Evolutionary conservation across 2,113 vertebrate genomes (phyloP).

Genomic region (Trochalopteron elliotii): DNA sequence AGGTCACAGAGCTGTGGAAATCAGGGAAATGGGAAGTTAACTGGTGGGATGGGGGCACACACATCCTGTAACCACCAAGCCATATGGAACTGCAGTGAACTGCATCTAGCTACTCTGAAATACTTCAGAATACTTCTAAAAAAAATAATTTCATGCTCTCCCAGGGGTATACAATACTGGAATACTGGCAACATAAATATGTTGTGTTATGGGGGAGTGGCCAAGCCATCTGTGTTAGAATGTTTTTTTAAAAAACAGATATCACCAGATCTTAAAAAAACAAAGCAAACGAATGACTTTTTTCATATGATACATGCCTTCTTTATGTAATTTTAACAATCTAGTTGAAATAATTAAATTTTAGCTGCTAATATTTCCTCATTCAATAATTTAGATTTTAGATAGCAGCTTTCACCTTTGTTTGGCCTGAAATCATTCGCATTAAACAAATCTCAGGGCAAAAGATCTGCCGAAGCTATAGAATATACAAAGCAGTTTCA

Average conservation of each 20-base stretch:
- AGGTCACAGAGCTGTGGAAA: not conserved
- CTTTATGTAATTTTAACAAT: not conserved
- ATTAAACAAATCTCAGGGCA: not conserved
- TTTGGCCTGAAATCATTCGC: not conserved
- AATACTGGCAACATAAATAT: not conserved
- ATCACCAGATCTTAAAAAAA: not conserved
- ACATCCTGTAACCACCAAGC: not conserved
- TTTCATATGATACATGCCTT: not conserved
- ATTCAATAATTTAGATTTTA: not conserved
- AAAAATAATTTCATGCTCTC: not conserved
- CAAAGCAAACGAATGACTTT: not conserved
- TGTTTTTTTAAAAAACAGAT: not conserved
- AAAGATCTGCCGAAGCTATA: not conserved
- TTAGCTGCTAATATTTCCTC: not conserved
- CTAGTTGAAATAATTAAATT: not conserved
- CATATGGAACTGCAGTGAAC: not conserved
- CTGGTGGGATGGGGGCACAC: not conserved
- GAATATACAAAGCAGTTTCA: not conserved
- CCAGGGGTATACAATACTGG: not conserved
- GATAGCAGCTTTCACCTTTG: not conserved
- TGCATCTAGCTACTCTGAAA: not conserved
- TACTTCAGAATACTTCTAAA: not conserved
- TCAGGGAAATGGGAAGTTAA: not conserved
- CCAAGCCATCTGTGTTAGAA: not conserved
- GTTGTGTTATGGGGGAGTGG: not conserved